Percentiles rank a stretch among this genome's conserved stretches.
phyloP scores from a whole-genome alignment of 2,113 vertebrate genomes.

The Mohoua ochrocephala region DNA sequence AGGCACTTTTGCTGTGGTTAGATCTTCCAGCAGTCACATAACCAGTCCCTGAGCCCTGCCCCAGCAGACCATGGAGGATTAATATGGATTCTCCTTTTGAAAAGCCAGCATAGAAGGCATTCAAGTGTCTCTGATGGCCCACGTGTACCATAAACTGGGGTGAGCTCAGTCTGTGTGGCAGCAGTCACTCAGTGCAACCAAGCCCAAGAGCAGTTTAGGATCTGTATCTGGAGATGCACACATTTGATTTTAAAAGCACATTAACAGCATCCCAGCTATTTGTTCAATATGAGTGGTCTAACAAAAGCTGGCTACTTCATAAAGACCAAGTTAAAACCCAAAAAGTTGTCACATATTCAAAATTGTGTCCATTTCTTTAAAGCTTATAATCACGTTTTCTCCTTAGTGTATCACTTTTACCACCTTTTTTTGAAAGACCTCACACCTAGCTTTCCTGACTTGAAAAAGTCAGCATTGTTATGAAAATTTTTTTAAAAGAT shows the following conservation, averaged over 20 bases:
- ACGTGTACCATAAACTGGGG: not conserved
- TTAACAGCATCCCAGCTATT: not conserved
- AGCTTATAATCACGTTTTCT: not conserved
- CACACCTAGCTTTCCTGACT: not conserved
- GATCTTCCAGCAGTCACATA: not conserved
- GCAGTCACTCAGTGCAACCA: not conserved
- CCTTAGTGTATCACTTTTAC: not conserved
- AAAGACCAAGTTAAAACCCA: not conserved
- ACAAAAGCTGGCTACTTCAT: not conserved
- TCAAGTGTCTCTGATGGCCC: not conserved
- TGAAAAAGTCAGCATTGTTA: not conserved
- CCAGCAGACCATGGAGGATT: not conserved
- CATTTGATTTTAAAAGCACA: not conserved
- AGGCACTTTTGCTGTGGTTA: not conserved
- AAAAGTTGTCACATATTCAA: not conserved
- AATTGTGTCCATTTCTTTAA: not conserved
- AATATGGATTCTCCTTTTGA: not conserved
- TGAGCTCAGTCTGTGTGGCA: not conserved
- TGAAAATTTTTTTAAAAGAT: not conserved
- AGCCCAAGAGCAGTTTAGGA: not conserved
- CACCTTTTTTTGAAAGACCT: not conserved
- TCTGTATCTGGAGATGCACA: not conserved
- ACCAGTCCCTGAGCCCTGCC: not conserved
- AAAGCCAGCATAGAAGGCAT: not conserved
- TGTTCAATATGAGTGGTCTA: not conserved